A percentile compares a stretch with the other conserved stretches of the same genome.
These are phyloP conservation scores for Cinclus mexicanus DNA, from an alignment of 2,113 vertebrate genomes.

Conservation along the genomic window DNA sequence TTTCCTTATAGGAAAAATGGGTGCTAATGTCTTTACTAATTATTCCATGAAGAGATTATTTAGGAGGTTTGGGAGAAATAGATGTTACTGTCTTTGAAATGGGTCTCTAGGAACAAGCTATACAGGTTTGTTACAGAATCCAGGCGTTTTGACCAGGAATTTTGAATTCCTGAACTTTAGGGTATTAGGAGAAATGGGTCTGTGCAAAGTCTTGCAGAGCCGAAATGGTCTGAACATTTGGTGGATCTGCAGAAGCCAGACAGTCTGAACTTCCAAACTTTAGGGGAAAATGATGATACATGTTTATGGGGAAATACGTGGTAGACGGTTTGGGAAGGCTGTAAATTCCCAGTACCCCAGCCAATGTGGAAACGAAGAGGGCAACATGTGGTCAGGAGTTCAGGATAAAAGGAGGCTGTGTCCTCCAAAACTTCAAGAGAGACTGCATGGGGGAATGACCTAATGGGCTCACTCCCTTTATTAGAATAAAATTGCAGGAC, in stretches of 20 bases:
- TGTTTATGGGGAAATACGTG: background rate
- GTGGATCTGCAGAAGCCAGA: accelerated
- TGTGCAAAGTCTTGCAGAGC: background rate
- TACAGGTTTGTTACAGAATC: background rate
- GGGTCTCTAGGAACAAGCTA: background rate
- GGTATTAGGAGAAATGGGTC: background rate
- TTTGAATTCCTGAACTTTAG: background rate
- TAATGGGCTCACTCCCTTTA: background rate
- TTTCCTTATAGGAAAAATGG: background rate
- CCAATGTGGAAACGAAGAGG: background rate
- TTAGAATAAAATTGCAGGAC: background rate
- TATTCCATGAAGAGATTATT: background rate
- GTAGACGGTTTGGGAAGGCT: background rate
- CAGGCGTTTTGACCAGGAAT: background rate
- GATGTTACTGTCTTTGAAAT: background rate
- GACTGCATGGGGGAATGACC: accelerated
- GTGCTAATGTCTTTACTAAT: background rate
- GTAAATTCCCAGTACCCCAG: background rate
- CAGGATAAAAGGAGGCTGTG: background rate
- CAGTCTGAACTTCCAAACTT: background rate
- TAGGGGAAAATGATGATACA: accelerated
- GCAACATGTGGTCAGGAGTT: accelerated
- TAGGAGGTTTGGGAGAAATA: background rate
- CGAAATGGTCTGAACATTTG: background rate
- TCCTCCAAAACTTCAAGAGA: background rate